Evolutionary conservation across 92 coral and sea anemone species (phyloP), one percentile per base, ranked within the genome.

Genomic region (Ricordea florida): DNA sequence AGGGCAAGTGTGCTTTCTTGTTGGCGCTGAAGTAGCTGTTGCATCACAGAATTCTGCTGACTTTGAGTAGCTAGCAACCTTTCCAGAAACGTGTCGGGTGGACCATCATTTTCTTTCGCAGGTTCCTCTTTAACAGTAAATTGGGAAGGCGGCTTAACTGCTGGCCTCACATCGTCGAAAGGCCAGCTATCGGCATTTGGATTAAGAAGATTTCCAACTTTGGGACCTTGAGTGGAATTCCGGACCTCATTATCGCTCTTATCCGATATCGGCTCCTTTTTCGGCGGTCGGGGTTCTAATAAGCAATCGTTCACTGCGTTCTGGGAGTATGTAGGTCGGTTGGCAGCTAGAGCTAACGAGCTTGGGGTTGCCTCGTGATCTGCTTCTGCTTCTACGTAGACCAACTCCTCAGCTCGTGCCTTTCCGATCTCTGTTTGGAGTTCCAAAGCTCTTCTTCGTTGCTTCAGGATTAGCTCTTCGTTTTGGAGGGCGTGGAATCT

Each of bases 1-100:
- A 85, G 61, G 10, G 82, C 82, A 51, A 85, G 66, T 21, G 75
- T 76, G 46, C 71, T 50, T 52, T 85, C 76, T 62, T 78, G 90
- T 55, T 85, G 85, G 46, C 68, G 78, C 32, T 45, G 46, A 29
- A 85, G 53, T 26, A 85, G 47, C 17, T 78, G 44, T 27, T 57
- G 43, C 20, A 69, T 77, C 25, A 16, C 24, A 13, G 50, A 3
- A 41, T 42, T 60, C 46, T 81, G 75, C 10, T 37, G 63, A 35
- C 57, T 32, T 57, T 80, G 85, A 29, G 78, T 32, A 23, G 49
- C 62, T 17, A 67, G 24, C 10, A 67, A 6, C 29, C 63, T 33
- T 45, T 26, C 44, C 16, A 53, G 48, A 46, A 47, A 48, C 40
- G 17, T 46, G 42, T 59, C 62, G 9, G 42, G 15, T 29, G 37